Evolutionary conservation across 2,797 vertebrate species (phyloP), one percentile per base, ranked within the genome.

Genomic region (Rhinella marina): DNA sequence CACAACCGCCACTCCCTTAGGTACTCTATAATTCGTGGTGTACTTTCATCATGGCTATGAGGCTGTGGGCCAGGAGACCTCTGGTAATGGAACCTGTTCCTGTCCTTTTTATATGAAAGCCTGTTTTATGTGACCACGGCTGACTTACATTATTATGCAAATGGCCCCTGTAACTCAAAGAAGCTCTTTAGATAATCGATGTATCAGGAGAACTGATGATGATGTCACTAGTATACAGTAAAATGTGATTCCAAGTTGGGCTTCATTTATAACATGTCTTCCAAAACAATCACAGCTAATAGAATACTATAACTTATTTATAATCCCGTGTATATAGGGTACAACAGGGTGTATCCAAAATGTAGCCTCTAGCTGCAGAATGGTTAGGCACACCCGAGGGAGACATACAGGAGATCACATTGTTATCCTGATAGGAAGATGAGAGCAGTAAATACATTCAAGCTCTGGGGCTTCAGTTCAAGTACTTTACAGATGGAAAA

Each of bases 361-460:
- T 7, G 48, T 25, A 52, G 50, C 73, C 73, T 54, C 48, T 50
- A 76, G 41, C 48, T 52, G 23, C 48, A 76, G 11, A 75, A 52
- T 50, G 23, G 73, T 1, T n/a, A 25, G 25, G 48, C 48, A 54
- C 73, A 2, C 23, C 50, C 23, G 8, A 12, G 73, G 73, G 73
- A 76, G 73, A 54, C 48, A 25, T 54, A 76, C 16, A 16, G 23
- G 6, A 4, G 9, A 76, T 13, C 48, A 23, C 73, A n/a, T 76
- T 76, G 21, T n/a, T 50, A 52, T 52, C 73, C 52, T 23, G 41
- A 76, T 52, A 13, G 21, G 48, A 76, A 54, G 41, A 76, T 76
- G 73, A 25, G 23, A 50, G 73, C 23, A 52, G 48, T 76, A 76
- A 76, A 76, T 76, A 76, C 48, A 76, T n/a, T 76, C 23, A 13